Base-by-base conservation (phyloP, 2,888 invertebrate species). In the Kryphioiulus occultus region DNA sequence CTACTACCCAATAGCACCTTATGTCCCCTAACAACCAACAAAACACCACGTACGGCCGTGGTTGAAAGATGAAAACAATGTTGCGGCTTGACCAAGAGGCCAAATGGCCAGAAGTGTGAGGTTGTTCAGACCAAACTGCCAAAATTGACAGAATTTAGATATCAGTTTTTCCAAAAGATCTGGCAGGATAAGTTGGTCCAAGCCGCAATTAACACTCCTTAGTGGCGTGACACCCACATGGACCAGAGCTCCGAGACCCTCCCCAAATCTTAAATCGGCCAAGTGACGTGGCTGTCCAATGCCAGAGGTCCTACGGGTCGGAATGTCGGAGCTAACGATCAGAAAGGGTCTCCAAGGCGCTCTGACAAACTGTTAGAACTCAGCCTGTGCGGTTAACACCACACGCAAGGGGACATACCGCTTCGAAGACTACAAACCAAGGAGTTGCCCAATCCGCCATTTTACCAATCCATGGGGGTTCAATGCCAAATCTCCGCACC, bases 371-470 rank as follows among this genome's bases (percentile, higher is more conserved):
- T 53, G 15, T 59, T 59, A 68, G 26, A 68, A 5, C 68, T 68
- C 26, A 26, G 26, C 68, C 68, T 68, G 68, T 68, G 68, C 68
- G 26, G 12, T 68, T 68, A 68, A 10, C 1, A 68, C 26, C 68
- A 10, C 68, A 68, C 68, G 68, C 68, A 26, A 26, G 68, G 68
- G 68, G 68, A 68, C 68, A 26, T 22, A 68, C 68, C 68, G 68
- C 68, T 68, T 68, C 68, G 68, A 5, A 68, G 68, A 10, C 68
- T 68, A 68, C 68, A 26, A 26, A 68, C 68, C 68, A 68, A 68
- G 68, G 68, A 68, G 68, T 68, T 68, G 68, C 68, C 68, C 68
- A 26, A 68, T 10, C 68, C 68, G 68, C 68, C 68, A 22, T 22
- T 1, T 68, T 68, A 7, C 68, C 68, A 68, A 9, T 22, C 26